phyloP scores from a whole-genome alignment of 2,888 invertebrate genomes.

The Lamproptera curius region DNA sequence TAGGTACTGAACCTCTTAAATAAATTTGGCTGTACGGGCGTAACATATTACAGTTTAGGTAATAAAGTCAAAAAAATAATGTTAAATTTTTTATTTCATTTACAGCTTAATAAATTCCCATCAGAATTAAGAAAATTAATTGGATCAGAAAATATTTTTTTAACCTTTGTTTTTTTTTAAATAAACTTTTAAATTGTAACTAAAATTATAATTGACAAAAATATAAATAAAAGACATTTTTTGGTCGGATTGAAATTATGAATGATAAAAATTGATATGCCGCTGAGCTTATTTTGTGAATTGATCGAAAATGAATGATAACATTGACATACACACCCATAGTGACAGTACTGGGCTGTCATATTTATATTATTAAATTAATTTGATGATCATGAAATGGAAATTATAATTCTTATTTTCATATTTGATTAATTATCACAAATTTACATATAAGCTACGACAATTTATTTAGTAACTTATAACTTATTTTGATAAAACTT shows the following conservation, averaged over 20 bases:
- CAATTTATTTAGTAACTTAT: constrained; percentile 38
- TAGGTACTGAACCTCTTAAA: too few relatives aligned
- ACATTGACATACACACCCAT: constrained; percentile 26
- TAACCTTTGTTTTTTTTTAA: too few relatives aligned
- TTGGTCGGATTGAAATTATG: background rate
- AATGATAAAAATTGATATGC: constrained; percentile 6
- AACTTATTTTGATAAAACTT: constrained; percentile 38
- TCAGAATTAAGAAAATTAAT: too few relatives aligned
- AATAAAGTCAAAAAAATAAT: too few relatives aligned
- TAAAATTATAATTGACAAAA: too few relatives aligned
- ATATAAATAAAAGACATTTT: too few relatives aligned
- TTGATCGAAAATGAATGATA: constrained; percentile 21
- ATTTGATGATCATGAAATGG: constrained; percentile 67
- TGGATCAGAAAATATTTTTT: too few relatives aligned
- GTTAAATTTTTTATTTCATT: too few relatives aligned
- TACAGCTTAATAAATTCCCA: too few relatives aligned
- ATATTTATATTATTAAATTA: constrained; percentile 38
- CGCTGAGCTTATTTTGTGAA: constrained; percentile 5
- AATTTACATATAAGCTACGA: constrained; percentile 31
- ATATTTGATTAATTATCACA: constrained; percentile 40
- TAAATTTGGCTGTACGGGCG: too few relatives aligned
- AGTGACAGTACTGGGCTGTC: constrained; percentile 50
- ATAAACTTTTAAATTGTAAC: too few relatives aligned
- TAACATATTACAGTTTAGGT: too few relatives aligned
- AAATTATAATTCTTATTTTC: constrained; percentile 52